Evolutionary conservation across 2,888 invertebrate genomes (phyloP).

Genomic region (Sinohyriopsis cumingii): DNA sequence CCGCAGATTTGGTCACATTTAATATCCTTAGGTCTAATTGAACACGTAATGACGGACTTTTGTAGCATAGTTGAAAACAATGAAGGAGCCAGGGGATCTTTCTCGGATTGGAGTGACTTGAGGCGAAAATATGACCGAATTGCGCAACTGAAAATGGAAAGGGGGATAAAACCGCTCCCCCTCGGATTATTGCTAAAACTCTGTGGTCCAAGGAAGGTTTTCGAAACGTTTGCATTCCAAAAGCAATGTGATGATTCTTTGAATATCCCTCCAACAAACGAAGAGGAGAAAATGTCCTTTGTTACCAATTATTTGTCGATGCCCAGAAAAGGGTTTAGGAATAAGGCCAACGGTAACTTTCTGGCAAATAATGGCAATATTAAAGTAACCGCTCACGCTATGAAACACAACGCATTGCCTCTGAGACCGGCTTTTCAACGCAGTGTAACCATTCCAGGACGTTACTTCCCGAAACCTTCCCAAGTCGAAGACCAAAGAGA

Average conservation of each 20-base stretch:
- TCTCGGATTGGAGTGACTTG: constrained; percentile 40
- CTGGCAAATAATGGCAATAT: not conserved
- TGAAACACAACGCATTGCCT: constrained; percentile 27
- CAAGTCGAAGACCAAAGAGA: constrained; percentile 20
- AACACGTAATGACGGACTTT: constrained; percentile 29
- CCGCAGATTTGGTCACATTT: too few species aligned
- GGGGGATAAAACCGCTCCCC: constrained; percentile 41
- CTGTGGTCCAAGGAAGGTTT: constrained; percentile 35
- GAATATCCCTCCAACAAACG: constrained; percentile 14
- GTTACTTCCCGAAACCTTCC: constrained; percentile 48
- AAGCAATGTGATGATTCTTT: constrained; percentile 16
- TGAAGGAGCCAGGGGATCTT: constrained; percentile 33
- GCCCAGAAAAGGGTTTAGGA: constrained; percentile 24
- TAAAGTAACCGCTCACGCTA: constrained; percentile 1
- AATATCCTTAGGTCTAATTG: too few species aligned
- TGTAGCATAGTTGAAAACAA: constrained; percentile 31
- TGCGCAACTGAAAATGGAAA: constrained; percentile 30
- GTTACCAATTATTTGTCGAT: constrained; percentile 27
- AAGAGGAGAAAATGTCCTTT: constrained; percentile 13
- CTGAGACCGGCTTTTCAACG: constrained; percentile 31
- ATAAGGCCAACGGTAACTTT: constrained; percentile 3
- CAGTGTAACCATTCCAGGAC: constrained; percentile 35
- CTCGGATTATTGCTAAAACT: constrained; percentile 31
- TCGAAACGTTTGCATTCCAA: constrained; percentile 29
- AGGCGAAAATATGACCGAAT: constrained; percentile 30